These are phyloP conservation scores for Lagocephalus sceleratus DNA, from an alignment of 2,797 vertebrate species.

Conservation along the genomic window DNA sequence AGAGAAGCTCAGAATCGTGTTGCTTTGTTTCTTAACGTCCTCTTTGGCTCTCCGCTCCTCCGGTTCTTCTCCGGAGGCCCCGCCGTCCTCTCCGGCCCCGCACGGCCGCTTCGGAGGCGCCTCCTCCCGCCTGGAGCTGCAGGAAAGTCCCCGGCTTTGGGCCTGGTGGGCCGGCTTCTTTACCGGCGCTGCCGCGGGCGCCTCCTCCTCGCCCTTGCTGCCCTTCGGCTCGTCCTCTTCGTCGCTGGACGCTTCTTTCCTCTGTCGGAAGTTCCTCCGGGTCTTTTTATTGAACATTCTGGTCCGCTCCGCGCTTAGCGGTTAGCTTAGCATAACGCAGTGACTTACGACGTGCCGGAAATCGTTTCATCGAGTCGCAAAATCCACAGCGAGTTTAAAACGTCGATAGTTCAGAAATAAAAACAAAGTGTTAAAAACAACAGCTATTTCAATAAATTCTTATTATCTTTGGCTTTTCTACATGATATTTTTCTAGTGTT, in stretches of 20 bases:
- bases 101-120: conserved; percentile 39
- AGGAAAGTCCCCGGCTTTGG: conserved; percentile 64
- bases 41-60: conserved; percentile 13
- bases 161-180: conserved; percentile 33
- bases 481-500: too few species aligned
- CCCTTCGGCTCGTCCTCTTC: conserved; percentile 64
- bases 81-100: conserved; percentile 40
- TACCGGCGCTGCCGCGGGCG: conserved; percentile 1
- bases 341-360: conserved; percentile 19
- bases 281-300: conserved; percentile 79
- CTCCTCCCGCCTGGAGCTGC: conserved; percentile 61
- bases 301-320: not conserved
- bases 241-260: conserved; percentile 74
- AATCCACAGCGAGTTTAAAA: conserved; percentile 13
- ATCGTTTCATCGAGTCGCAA: conserved; percentile 32
- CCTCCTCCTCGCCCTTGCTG: conserved; percentile 7
- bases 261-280: conserved; percentile 74
- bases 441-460: too few species aligned
- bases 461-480: too few species aligned
- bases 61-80: conserved; percentile 15
- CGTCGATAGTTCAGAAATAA: not conserved
- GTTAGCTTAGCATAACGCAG: not conserved
- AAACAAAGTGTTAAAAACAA: too few species aligned
- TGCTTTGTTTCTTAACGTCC: conserved; percentile 32
- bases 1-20: conserved; percentile 66